Evolutionary conservation across 2,888 invertebrate genomes (phyloP).

Genomic region (Apodemia zela): DNA sequence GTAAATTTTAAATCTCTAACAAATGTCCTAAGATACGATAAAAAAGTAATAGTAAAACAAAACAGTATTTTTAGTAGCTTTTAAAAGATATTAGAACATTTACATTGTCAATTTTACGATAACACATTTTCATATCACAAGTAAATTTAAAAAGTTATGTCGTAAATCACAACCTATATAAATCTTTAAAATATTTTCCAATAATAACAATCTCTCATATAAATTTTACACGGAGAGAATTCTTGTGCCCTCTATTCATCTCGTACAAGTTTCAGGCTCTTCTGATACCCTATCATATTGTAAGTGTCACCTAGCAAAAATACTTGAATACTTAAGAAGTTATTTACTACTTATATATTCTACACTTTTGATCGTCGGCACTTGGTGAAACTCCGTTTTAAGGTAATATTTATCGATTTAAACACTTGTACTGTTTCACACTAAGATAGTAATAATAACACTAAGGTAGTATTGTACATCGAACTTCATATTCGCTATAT

Average conservation of each 20-base stretch:
- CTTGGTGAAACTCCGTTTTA: no score
- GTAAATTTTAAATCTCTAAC: no score
- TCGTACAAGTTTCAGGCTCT: conserved; percentile 7
- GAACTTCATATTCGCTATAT: no score
- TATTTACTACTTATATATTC: neutral
- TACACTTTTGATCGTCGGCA: no score
- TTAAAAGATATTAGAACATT: neutral
- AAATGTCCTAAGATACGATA: neutral
- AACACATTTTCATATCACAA: neutral
- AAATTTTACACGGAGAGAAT: conserved; percentile 1
- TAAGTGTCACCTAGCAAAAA: neutral
- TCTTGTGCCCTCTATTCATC: conserved; percentile 1
- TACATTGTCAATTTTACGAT: neutral
- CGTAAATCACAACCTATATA: conserved; percentile 1
- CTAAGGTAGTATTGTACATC: no score
- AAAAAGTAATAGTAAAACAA: neutral
- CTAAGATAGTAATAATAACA: no score
- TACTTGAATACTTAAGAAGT: neutral
- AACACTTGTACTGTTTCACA: no score
- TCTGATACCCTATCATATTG: neutral
- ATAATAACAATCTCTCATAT: conserved; percentile 8
- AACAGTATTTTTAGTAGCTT: neutral
- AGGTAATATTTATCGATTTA: no score
- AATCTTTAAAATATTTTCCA: conserved; percentile 4
- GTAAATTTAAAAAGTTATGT: neutral